Conservation (phyloP, 2,888 invertebrate genomes). For the Hirtodrosophila cameraria region DNA sequence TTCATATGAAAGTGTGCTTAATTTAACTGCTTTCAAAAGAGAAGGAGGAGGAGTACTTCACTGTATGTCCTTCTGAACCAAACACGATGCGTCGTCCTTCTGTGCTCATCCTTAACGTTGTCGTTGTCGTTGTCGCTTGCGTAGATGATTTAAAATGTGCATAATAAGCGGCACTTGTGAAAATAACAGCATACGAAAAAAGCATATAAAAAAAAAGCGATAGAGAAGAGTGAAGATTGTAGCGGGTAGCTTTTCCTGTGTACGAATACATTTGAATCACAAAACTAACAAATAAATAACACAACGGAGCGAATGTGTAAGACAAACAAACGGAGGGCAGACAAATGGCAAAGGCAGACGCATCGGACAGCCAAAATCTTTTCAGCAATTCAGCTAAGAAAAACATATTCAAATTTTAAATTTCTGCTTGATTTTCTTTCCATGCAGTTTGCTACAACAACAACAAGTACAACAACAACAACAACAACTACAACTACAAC, state of each 20-base stretch:
- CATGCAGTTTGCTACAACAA: conserved; percentile 26
- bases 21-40: conserved; percentile 70
- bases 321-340: conserved; percentile 67
- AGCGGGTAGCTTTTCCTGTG: conserved; percentile 11
- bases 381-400: conserved; percentile 48
- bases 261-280: conserved; percentile 74
- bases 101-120: neutral
- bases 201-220: conserved; percentile 1
- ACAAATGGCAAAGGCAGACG: conserved; percentile 68
- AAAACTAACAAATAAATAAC: conserved; percentile 80
- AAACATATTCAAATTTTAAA: conserved; percentile 79
- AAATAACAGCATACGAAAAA: conserved; percentile 27
- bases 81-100: neutral
- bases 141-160: conserved; percentile 79
- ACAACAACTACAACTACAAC: conserved; percentile 3
- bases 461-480: conserved; percentile 9
- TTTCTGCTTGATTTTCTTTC: conserved; percentile 71
- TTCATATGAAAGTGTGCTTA: conserved; percentile 66
- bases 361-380: conserved; percentile 36
- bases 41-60: too few relatives aligned
- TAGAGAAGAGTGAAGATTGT: conserved; percentile 26
- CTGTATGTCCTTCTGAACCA: conserved; percentile 13
- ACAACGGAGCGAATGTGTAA: conserved; percentile 63
- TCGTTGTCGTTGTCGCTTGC: conserved; percentile 50
- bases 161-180: conserved; percentile 76